Percentiles rank a stretch among this genome's conserved stretches.
Evolutionary conservation across 53 echinoderm and acorn worm genomes (phyloP).

Genomic region (Mesocentrotus franciscanus): DNA sequence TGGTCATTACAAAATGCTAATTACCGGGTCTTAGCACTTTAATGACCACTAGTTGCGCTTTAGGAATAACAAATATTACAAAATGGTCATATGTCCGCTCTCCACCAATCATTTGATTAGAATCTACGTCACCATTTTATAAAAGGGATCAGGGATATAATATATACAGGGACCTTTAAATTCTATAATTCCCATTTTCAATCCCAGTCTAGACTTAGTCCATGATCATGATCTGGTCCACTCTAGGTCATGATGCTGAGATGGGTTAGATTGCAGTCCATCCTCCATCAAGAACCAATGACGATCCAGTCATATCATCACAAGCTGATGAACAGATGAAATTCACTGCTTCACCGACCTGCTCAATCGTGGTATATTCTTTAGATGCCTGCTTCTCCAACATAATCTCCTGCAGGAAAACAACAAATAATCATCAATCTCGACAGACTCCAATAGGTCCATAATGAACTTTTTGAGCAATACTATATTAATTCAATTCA

Average conservation of each 20-base stretch:
- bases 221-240: not conserved
- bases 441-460: not conserved
- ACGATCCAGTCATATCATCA: slow-evolving; percentile 70
- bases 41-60: too few relatives aligned
- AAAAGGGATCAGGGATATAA: too few relatives aligned
- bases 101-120: too few relatives aligned
- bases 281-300: slow-evolving; percentile 70
- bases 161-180: too few relatives aligned
- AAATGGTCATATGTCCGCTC: too few relatives aligned
- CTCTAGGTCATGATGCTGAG: too few relatives aligned
- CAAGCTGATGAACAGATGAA: slow-evolving; percentile 70
- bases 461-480: too few relatives aligned
- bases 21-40: too few relatives aligned
- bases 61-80: too few relatives aligned
- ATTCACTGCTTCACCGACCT: slow-evolving; percentile 70
- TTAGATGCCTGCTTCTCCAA: slow-evolving; percentile 60
- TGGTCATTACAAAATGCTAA: too few relatives aligned
- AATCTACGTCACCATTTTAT: too few relatives aligned
- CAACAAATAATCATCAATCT: not conserved
- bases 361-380: slow-evolving; percentile 66
- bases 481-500: too few relatives aligned
- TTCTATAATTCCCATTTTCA: not conserved
- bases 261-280: slow-evolving; percentile 59
- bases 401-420: slow-evolving; percentile 38
- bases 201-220: not conserved